Conservation (phyloP, 2,113 vertebrate genomes). For the Nothobranchius furzeri region DNA sequence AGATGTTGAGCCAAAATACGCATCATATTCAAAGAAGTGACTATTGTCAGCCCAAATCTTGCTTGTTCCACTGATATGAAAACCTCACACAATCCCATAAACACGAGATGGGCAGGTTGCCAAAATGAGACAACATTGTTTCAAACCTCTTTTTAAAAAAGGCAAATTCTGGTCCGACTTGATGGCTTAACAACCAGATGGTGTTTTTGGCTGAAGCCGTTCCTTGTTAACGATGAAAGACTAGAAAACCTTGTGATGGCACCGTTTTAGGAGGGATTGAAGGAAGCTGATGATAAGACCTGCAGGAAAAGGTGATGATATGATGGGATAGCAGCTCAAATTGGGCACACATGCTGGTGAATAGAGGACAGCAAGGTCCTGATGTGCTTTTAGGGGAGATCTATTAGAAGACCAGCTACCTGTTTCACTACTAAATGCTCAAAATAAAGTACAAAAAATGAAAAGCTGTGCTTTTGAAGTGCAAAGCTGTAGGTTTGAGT, state of each 20-base stretch:
- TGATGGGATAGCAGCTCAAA: slow-evolving; percentile 42
- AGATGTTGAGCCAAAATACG: too few species aligned
- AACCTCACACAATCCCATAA: too few species aligned
- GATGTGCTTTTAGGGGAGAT: slow-evolving; percentile 21
- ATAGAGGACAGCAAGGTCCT: slow-evolving; percentile 37
- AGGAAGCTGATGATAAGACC: slow-evolving; percentile 44
- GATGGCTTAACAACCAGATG: not conserved
- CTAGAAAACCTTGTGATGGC: slow-evolving; percentile 5
- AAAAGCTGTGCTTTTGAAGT: too few species aligned
- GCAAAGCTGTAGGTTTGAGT: not conserved
- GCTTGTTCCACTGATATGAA: too few species aligned
- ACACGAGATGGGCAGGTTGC: too few species aligned
- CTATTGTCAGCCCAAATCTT: too few species aligned
- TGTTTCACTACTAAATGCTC: slow-evolving; percentile 7
- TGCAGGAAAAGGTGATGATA: slow-evolving; percentile 40
- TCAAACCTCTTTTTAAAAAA: too few species aligned
- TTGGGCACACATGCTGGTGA: slow-evolving; percentile 34
- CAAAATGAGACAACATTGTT: too few species aligned
- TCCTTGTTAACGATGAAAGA: slow-evolving; percentile 18
- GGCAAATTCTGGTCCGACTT: too few species aligned
- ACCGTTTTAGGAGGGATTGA: slow-evolving; percentile 17
- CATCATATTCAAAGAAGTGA: too few species aligned
- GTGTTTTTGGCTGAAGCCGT: slow-evolving; percentile 14
- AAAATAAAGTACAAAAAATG: not conserved
- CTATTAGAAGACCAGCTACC: not conserved